Percentiles rank a stretch among this genome's conserved stretches.
phyloP scores from a whole-genome alignment of 2,797 vertebrate genomes.

The Gambusia yucatana region DNA sequence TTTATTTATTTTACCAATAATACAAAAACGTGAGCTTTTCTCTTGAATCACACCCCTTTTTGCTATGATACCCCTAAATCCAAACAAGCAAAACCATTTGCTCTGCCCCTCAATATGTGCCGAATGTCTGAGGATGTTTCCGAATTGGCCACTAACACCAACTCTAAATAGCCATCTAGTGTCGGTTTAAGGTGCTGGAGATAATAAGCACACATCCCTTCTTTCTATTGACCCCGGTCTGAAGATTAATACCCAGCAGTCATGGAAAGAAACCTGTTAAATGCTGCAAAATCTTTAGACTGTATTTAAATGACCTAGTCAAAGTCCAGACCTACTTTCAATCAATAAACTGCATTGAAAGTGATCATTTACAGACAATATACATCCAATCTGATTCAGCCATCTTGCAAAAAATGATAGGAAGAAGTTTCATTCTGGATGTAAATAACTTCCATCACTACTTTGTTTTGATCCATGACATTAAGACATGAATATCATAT shows the following conservation, averaged over 20 bases:
- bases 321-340: not conserved
- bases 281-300: not conserved
- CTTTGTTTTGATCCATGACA: not conserved
- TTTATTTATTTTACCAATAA: not conserved
- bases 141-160: no score
- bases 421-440: not conserved
- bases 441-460: not conserved
- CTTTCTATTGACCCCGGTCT: not conserved
- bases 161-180: no score
- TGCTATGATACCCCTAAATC: not conserved
- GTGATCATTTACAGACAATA: not conserved
- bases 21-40: not conserved
- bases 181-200: no score
- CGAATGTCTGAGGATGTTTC: no score
- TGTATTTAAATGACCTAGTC: not conserved
- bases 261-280: not conserved
- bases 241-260: not conserved
- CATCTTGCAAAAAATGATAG: not conserved
- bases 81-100: not conserved
- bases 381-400: not conserved
- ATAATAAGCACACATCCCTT: no score
- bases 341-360: not conserved
- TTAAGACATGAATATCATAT: not conserved
- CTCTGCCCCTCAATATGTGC: no score
- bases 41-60: not conserved